A percentile compares a stretch with the other conserved stretches of the same genome.
phyloP scores from a whole-genome alignment of 2,888 invertebrate genomes.

The Chalcis sispes region DNA sequence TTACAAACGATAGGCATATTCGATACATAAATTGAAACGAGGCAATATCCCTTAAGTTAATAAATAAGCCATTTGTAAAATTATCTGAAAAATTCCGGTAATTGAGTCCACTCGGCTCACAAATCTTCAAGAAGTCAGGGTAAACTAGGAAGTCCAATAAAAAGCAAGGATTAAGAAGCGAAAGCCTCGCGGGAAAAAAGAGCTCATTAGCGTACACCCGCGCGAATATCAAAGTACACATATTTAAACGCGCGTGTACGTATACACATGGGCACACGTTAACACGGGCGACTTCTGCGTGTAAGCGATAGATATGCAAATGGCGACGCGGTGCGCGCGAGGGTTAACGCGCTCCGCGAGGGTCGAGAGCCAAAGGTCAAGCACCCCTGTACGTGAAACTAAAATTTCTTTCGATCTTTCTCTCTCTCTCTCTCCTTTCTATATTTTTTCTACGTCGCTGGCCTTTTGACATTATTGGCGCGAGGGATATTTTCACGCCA shows the following conservation, averaged over 20 bases:
- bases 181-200: not conserved
- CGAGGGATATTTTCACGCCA: no score
- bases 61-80: no score
- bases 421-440: constrained; percentile 1
- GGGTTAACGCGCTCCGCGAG: constrained; percentile 31
- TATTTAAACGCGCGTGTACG: no score
- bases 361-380: constrained; percentile 28
- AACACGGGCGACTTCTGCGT: constrained; percentile 11
- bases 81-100: no score
- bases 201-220: constrained; percentile 14
- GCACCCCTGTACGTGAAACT: constrained; percentile 4
- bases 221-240: no score
- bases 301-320: constrained; percentile 49
- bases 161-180: not conserved
- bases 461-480: no score
- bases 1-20: no score
- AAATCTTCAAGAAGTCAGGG: no score
- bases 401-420: not conserved
- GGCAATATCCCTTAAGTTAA: no score
- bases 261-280: not conserved
- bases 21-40: no score
- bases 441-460: not conserved
- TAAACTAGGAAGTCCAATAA: no score
- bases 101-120: no score
- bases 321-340: constrained; percentile 21